phyloP scores from a whole-genome alignment of 1,140 invertebrate species.

The Dreissena rostriformis region DNA sequence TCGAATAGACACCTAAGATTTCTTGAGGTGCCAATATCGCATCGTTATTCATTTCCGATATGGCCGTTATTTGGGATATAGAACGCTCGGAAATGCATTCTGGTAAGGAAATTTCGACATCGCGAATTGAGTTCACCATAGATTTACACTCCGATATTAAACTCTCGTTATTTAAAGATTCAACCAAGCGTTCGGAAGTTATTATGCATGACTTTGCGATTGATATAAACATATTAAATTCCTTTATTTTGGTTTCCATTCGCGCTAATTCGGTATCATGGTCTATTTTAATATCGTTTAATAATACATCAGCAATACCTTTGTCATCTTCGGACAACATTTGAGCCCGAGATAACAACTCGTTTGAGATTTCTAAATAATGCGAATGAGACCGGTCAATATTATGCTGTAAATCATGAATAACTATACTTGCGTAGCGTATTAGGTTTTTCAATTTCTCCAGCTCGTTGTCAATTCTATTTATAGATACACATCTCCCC shows the following conservation, averaged over 20 bases:
- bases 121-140: not conserved
- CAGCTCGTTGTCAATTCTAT: slow-evolving; percentile 11
- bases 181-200: slow-evolving; percentile 18
- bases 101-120: slow-evolving; percentile 14
- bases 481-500: not conserved
- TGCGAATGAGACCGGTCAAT: slow-evolving; percentile 30
- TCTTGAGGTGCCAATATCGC: slow-evolving; percentile 9
- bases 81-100: slow-evolving; percentile 17
- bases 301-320: not conserved
- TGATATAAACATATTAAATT: slow-evolving; percentile 42
- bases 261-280: slow-evolving; percentile 18
- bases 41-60: not conserved
- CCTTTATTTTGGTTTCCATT: slow-evolving; percentile 28
- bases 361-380: slow-evolving; percentile 24
- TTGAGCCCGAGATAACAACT: slow-evolving; percentile 21
- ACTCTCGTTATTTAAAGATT: slow-evolving; percentile 19
- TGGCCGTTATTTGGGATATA: slow-evolving; percentile 29
- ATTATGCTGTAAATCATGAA: slow-evolving; percentile 33
- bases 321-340: slow-evolving; percentile 13
- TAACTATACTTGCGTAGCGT: slow-evolving; percentile 33
- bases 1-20: slow-evolving; percentile 32
- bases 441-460: slow-evolving; percentile 17
- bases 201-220: slow-evolving; percentile 24
- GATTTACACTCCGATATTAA: slow-evolving; percentile 17
- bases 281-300: slow-evolving; percentile 17